Evolutionary conservation across 2,888 invertebrate species (phyloP).

Genomic region (Catocala sponsa): DNA sequence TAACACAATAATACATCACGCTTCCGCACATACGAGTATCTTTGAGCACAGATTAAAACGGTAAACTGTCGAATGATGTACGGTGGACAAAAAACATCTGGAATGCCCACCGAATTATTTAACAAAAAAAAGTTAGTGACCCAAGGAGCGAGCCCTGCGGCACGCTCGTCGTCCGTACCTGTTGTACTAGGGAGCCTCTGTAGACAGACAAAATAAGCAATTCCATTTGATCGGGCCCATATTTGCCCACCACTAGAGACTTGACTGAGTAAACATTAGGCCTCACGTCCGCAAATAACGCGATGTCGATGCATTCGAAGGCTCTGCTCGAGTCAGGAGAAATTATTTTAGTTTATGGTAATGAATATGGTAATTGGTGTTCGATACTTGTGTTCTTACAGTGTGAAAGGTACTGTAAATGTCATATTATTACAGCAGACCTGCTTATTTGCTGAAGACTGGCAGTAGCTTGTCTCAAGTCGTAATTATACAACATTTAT

Average conservation of each 20-base stretch:
- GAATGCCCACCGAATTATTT: slow-evolving; percentile 74
- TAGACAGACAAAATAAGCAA: slow-evolving; percentile 88
- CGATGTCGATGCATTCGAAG: slow-evolving; percentile 82
- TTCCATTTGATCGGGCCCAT: slow-evolving; percentile 85
- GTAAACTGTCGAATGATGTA: slow-evolving; percentile 70
- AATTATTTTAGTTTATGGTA: slow-evolving; percentile 70
- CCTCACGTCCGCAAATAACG: slow-evolving; percentile 87
- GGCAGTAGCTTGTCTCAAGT: background rate
- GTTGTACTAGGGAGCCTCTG: slow-evolving; percentile 81
- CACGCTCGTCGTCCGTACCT: slow-evolving; percentile 77
- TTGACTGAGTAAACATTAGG: slow-evolving; percentile 84
- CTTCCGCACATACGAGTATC: slow-evolving; percentile 72
- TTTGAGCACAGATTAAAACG: slow-evolving; percentile 74
- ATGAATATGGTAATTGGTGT: slow-evolving; percentile 52
- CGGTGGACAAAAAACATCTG: slow-evolving; percentile 71
- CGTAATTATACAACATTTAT: background rate
- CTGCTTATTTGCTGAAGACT: slow-evolving; percentile 10
- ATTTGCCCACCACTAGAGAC: slow-evolving; percentile 87
- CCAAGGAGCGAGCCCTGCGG: slow-evolving; percentile 71
- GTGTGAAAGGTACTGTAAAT: slow-evolving; percentile 44
- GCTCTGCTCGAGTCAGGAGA: slow-evolving; percentile 65
- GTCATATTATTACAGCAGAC: slow-evolving; percentile 34
- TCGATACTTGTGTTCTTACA: slow-evolving; percentile 45
- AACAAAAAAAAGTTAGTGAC: slow-evolving; percentile 69
- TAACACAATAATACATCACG: slow-evolving; percentile 66